phyloP scores from a whole-genome alignment of 2,888 invertebrate genomes.

The Perizoma affinitatum region DNA sequence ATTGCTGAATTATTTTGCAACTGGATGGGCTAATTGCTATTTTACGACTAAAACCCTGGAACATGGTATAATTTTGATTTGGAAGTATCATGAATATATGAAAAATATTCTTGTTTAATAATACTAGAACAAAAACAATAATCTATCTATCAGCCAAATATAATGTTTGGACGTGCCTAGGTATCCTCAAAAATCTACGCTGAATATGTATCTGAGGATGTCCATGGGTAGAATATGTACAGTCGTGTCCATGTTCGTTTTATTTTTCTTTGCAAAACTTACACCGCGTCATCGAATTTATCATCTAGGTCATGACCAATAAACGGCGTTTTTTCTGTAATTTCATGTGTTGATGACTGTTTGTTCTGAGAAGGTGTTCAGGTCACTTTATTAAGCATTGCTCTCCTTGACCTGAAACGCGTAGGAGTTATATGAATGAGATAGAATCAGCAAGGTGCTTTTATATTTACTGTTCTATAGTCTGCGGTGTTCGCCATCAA shows the following conservation, averaged over 20 bases:
- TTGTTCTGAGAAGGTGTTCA: conserved; percentile 33
- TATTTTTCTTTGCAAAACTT: background rate
- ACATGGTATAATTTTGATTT: conserved; percentile 10
- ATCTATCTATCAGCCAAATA: no score
- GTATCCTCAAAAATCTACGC: no score
- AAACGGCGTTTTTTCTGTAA: conserved; percentile 18
- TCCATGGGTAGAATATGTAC: no score
- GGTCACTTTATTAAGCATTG: conserved; percentile 33
- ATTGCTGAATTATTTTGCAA: conserved; percentile 38
- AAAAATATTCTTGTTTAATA: no score
- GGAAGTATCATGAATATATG: background rate
- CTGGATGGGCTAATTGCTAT: conserved; percentile 17
- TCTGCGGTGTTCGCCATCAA: conserved; percentile 5
- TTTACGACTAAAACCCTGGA: conserved; percentile 44
- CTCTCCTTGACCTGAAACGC: conserved; percentile 49
- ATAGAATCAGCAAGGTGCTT: conserved; percentile 7
- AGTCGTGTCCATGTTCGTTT: no score
- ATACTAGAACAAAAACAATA: no score
- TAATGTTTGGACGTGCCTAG: no score
- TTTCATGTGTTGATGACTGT: conserved; percentile 28
- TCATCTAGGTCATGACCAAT: conserved; percentile 27
- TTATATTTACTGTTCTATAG: conserved; percentile 4
- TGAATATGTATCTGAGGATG: no score
- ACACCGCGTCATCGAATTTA: conserved; percentile 9
- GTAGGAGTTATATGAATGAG: conserved; percentile 18